phyloP scores from a whole-genome alignment of 2,888 invertebrate species.

The Flexamia atlantica region DNA sequence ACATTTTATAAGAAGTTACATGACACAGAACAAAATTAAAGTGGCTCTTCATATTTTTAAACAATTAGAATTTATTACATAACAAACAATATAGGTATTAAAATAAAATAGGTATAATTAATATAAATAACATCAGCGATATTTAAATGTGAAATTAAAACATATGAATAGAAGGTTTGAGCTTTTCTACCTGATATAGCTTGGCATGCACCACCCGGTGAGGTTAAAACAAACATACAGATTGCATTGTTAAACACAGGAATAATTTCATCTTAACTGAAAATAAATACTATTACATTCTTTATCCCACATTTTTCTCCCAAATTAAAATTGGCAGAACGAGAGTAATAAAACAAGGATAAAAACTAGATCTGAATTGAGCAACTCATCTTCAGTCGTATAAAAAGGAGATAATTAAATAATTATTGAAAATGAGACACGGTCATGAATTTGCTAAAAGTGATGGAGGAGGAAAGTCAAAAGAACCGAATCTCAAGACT shows the following conservation, averaged over 20 bases:
- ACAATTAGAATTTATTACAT: too few species aligned
- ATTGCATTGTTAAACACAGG: background rate
- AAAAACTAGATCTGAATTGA: conserved; percentile 40
- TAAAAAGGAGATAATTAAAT: conserved; percentile 4
- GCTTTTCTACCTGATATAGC: background rate
- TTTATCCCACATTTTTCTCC: background rate
- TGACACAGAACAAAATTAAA: background rate
- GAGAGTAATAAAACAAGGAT: background rate
- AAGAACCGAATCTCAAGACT: conserved; percentile 25
- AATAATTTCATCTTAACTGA: background rate
- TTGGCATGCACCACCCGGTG: background rate
- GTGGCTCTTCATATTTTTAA: background rate
- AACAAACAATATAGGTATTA: background rate
- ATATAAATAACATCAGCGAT: background rate
- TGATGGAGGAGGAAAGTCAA: background rate
- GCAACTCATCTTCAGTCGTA: conserved; percentile 45
- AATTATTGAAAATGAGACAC: conserved; percentile 19
- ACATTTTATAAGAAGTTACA: background rate
- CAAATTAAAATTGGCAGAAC: conserved; percentile 1
- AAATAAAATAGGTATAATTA: background rate
- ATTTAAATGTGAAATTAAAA: background rate
- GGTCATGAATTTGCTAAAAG: conserved; percentile 43
- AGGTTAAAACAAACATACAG: background rate
- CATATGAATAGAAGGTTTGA: background rate
- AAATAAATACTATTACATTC: background rate